Conservation (phyloP, 2,797 vertebrate species). For the Lutjanus argentimaculatus region DNA sequence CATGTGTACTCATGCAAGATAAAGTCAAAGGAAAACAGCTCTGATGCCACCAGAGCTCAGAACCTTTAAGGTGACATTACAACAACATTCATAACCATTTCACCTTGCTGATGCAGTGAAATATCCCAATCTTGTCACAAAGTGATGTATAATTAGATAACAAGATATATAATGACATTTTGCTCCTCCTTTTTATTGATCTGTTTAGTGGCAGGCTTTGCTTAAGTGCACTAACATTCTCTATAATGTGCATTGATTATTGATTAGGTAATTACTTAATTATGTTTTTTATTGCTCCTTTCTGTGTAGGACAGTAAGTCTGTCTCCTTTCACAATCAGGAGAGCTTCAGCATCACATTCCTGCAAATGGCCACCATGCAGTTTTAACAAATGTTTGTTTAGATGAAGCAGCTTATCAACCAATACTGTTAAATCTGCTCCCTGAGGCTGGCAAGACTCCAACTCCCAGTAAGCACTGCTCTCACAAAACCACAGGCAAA, state of each 20-base stretch:
- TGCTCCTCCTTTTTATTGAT: constrained; percentile 33
- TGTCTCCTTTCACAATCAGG: constrained; percentile 25
- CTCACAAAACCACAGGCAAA: constrained; percentile 49
- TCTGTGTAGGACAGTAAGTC: constrained; percentile 1
- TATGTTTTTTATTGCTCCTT: background rate
- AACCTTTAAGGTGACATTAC: background rate
- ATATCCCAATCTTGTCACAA: constrained; percentile 4
- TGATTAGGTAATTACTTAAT: constrained; percentile 51
- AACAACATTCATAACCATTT: constrained; percentile 9
- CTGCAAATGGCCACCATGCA: constrained; percentile 43
- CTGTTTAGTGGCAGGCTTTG: constrained; percentile 18
- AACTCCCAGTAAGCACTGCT: constrained; percentile 59
- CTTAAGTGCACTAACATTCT: constrained; percentile 26
- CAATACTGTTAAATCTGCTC: constrained; percentile 36
- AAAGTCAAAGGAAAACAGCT: background rate
- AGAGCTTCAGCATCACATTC: constrained; percentile 23
- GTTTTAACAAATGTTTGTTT: constrained; percentile 64
- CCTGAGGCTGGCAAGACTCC: constrained; percentile 54
- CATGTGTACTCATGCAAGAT: background rate
- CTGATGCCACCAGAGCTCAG: background rate
- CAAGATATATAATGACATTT: constrained; percentile 18
- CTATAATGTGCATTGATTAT: constrained; percentile 32
- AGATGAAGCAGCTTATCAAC: constrained; percentile 60
- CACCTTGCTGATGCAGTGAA: background rate
- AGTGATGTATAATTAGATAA: constrained; percentile 24